Percentiles rank a stretch among this genome's conserved stretches.
These are phyloP conservation scores for Aurelia coerulea DNA, from an alignment of 30 jellyfish, hydroid and myxozoan species.

Conservation along the genomic window DNA sequence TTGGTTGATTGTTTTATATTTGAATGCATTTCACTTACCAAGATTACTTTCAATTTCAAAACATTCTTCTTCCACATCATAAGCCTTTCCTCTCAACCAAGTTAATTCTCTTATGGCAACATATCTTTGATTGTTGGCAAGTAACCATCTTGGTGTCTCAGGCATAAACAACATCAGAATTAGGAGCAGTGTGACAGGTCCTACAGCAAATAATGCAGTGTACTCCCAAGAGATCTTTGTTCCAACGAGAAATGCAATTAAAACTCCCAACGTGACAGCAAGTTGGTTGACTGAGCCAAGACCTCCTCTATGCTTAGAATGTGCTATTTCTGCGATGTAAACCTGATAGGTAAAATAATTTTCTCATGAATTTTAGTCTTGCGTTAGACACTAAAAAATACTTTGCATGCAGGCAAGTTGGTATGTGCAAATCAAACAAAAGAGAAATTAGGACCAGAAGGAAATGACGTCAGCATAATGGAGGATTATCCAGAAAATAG, in stretches of 20 bases:
- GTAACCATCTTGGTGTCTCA: slow-evolving; percentile 97
- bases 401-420: too few relatives aligned
- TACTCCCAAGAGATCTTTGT: slow-evolving; percentile 66
- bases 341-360: slow-evolving; percentile 37
- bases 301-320: slow-evolving; percentile 91
- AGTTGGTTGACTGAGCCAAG: slow-evolving; percentile 96
- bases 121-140: slow-evolving; percentile 84
- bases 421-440: too few relatives aligned
- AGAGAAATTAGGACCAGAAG: too few relatives aligned
- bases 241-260: slow-evolving; percentile 80
- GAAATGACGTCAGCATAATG: too few relatives aligned
- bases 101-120: slow-evolving; percentile 69
- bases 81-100: slow-evolving; percentile 87
- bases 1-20: too few relatives aligned
- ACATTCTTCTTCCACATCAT: slow-evolving; percentile 96
- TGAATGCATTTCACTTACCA: slow-evolving; percentile 54
- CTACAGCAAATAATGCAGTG: slow-evolving; percentile 89
- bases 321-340: slow-evolving; percentile 93
- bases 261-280: slow-evolving; percentile 84
- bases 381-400: too few relatives aligned
- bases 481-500: too few relatives aligned
- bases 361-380: background rate
- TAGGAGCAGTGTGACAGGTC: slow-evolving; percentile 71
- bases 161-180: slow-evolving; percentile 89
- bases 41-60: slow-evolving; percentile 93